These are phyloP conservation scores for Novumbra hubbsi DNA, from an alignment of 2,797 vertebrate genomes.

Conservation along the genomic window DNA sequence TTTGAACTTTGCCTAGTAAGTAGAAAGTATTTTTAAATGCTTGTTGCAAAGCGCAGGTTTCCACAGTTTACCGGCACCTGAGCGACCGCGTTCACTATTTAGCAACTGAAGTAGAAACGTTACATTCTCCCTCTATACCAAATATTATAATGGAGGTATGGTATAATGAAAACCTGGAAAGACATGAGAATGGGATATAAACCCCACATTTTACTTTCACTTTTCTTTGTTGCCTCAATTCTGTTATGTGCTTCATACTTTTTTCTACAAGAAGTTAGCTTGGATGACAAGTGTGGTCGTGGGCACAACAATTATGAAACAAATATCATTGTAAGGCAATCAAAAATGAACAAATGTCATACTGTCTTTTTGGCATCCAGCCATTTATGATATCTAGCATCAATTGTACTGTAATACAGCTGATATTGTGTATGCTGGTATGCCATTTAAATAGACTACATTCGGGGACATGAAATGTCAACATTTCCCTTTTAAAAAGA, in stretches of 20 bases:
- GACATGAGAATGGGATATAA: too few species aligned
- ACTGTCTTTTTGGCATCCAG: constrained; percentile 4
- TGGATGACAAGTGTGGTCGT: background rate
- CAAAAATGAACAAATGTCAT: constrained; percentile 14
- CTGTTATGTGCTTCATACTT: background rate
- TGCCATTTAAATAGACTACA: constrained; percentile 16
- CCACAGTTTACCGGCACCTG: too few species aligned
- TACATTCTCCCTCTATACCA: too few species aligned
- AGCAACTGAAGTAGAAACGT: too few species aligned
- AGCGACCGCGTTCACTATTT: too few species aligned
- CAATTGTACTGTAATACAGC: constrained; percentile 9
- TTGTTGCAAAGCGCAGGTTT: too few species aligned
- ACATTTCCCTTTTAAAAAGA: constrained; percentile 10
- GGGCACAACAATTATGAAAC: background rate
- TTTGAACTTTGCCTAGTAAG: too few species aligned
- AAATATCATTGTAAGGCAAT: background rate
- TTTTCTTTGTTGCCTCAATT: background rate
- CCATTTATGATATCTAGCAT: constrained; percentile 10
- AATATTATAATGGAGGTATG: too few species aligned
- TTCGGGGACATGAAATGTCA: constrained; percentile 15
- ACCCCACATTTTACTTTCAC: too few species aligned
- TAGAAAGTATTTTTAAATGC: too few species aligned
- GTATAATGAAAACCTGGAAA: too few species aligned
- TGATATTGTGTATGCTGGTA: background rate
- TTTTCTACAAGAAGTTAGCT: background rate